phyloP scores from a whole-genome alignment of 2,113 vertebrate genomes.

The Gymnogyps californianus region DNA sequence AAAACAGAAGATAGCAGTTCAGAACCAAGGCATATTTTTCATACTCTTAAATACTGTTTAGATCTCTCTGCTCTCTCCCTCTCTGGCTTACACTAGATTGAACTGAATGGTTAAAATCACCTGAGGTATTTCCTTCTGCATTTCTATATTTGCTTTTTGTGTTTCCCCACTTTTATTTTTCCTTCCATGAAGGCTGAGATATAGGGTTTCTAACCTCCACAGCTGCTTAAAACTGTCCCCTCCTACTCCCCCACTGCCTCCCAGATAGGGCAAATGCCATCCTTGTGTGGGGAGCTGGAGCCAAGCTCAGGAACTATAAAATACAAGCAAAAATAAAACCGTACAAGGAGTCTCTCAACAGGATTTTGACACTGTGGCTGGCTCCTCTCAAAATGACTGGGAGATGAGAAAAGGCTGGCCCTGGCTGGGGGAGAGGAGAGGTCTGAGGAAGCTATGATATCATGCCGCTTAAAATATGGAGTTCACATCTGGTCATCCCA shows the following conservation, averaged over 20 bases:
- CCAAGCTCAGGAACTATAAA: not conserved
- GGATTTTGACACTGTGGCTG: not conserved
- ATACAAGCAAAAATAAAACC: not conserved
- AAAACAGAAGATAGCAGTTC: not conserved
- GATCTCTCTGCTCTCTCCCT: not conserved
- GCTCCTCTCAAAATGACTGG: conserved; percentile 4
- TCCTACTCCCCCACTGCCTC: not conserved
- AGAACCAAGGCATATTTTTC: not conserved
- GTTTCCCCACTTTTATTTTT: not conserved
- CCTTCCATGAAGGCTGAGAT: not conserved
- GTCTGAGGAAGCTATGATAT: conserved; percentile 54
- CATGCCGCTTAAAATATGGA: conserved; percentile 57
- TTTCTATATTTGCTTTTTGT: not conserved
- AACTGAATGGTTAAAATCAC: not conserved
- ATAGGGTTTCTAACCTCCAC: not conserved
- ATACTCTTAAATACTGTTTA: not conserved
- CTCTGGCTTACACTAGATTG: not conserved
- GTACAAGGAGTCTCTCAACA: not conserved
- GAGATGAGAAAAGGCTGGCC: not conserved
- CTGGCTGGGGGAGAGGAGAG: conserved; percentile 9
- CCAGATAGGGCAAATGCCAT: not conserved
- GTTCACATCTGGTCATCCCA: conserved; percentile 55
- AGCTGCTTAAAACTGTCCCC: not conserved
- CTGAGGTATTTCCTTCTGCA: not conserved
- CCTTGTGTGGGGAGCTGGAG: not conserved